These are phyloP conservation scores for Ceratina calcarata DNA, from an alignment of 1,140 invertebrate species.

Conservation along the genomic window DNA sequence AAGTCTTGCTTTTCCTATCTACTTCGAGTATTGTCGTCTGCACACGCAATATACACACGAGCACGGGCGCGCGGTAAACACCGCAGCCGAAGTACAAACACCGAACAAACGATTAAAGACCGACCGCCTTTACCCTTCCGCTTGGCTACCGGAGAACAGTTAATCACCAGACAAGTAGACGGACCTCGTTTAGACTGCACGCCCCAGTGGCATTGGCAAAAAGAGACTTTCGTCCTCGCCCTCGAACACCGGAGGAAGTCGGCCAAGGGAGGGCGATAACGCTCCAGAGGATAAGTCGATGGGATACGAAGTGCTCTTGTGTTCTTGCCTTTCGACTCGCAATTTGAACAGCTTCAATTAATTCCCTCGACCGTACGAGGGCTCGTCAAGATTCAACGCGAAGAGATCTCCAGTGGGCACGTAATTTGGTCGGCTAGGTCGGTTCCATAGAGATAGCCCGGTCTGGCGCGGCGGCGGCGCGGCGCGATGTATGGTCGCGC, in stretches of 20 bases:
- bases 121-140: neutral
- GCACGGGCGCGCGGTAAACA: neutral
- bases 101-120: neutral
- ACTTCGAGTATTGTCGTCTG: neutral
- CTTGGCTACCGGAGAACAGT: conserved; percentile 17
- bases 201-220: neutral
- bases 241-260: neutral
- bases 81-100: neutral
- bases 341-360: conserved; percentile 11
- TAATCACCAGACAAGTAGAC: conserved; percentile 17
- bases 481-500: neutral
- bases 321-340: neutral
- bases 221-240: neutral
- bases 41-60: conserved; percentile 22
- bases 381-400: neutral
- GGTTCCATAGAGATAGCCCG: neutral
- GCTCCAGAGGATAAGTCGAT: neutral
- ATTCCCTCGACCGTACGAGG: neutral
- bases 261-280: neutral
- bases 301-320: neutral
- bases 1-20: neutral
- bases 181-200: conserved; percentile 38
- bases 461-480: no score
- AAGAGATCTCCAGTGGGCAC: neutral
- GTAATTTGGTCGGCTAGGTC: neutral